These are phyloP conservation scores for Lineus longissimus DNA, from an alignment of 1,140 invertebrate genomes.

Conservation along the genomic window DNA sequence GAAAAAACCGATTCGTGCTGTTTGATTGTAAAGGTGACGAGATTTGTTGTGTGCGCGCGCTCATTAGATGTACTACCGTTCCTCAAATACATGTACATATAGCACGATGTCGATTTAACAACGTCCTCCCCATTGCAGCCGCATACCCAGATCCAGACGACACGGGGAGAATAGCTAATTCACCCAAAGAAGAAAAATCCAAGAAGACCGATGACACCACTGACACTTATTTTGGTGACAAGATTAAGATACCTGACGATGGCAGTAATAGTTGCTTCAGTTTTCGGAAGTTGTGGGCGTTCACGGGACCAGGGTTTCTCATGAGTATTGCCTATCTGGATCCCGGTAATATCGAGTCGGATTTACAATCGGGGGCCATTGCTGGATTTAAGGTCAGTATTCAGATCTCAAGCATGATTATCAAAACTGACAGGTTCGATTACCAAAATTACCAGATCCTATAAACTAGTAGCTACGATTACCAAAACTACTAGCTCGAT, in stretches of 20 bases:
- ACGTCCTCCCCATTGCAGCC: too few species aligned
- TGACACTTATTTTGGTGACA: constrained; percentile 63
- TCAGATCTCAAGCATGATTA: background rate
- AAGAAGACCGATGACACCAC: background rate
- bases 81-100: too few species aligned
- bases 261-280: constrained; percentile 61
- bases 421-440: background rate
- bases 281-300: constrained; percentile 86
- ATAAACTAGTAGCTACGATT: background rate
- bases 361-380: constrained; percentile 77
- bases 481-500: too few species aligned
- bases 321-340: constrained; percentile 93
- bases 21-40: too few species aligned
- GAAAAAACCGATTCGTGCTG: too few species aligned
- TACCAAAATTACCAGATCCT: background rate
- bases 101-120: too few species aligned
- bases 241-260: constrained; percentile 60
- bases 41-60: too few species aligned
- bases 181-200: background rate
- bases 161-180: too few species aligned
- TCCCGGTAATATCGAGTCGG: constrained; percentile 90
- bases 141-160: too few species aligned
- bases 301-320: constrained; percentile 88
- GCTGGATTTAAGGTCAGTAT: constrained; percentile 70
- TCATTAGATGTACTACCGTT: too few species aligned